Evolutionary conservation across 2,888 invertebrate species (phyloP).

Genomic region (Campoplex capitator): DNA sequence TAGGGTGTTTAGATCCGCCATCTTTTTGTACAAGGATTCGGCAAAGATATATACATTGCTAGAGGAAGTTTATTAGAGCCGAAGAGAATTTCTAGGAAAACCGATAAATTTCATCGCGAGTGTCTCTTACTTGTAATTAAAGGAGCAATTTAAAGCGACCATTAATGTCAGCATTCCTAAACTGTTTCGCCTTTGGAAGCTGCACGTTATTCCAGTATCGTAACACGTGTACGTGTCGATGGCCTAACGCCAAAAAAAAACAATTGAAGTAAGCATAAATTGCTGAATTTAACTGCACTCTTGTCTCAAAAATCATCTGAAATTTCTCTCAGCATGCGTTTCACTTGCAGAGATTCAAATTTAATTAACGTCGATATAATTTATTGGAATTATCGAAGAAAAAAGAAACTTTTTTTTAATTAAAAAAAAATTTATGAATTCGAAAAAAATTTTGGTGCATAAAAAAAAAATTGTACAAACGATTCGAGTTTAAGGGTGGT

Average conservation of each 20-base stretch:
- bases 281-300: background rate
- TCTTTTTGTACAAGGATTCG: slow-evolving; percentile 21
- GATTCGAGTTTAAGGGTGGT: slow-evolving; percentile 30
- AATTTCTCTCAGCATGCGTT: background rate
- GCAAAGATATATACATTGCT: slow-evolving; percentile 46
- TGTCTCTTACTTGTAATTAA: slow-evolving; percentile 84
- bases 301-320: background rate
- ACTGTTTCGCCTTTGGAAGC: slow-evolving; percentile 64
- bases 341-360: background rate
- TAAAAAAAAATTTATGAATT: background rate
- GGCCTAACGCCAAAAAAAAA: slow-evolving; percentile 19
- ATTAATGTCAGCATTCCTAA: slow-evolving; percentile 81
- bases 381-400: background rate
- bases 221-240: slow-evolving; percentile 34
- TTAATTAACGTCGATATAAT: background rate
- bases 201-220: slow-evolving; percentile 55
- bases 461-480: background rate
- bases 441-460: no score
- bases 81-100: slow-evolving; percentile 78
- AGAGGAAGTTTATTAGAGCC: slow-evolving; percentile 80
- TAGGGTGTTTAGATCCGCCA: background rate
- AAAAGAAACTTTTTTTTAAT: background rate
- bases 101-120: slow-evolving; percentile 81
- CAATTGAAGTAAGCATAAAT: background rate
- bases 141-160: slow-evolving; percentile 83